Base-by-base conservation (phyloP, 2,797 vertebrate genomes). In the Sibirionetta formosa region DNA sequence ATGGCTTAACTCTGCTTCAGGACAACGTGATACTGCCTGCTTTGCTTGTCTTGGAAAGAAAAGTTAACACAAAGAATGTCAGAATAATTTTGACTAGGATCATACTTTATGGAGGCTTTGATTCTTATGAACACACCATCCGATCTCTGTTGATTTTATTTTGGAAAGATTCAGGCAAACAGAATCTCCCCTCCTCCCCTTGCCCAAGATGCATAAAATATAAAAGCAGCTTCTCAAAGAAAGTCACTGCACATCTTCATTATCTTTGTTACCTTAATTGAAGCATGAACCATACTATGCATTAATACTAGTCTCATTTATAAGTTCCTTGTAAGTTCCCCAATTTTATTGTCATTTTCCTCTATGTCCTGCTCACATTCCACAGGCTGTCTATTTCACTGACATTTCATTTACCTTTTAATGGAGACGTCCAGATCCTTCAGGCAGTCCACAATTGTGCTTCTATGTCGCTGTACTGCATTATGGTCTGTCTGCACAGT, bases 401-500 rank as follows among this genome's bases (percentile, higher is more conserved):
- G 31, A 24, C 17, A 48, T 40, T 76, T 82, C 19, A 44, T 80
- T 97, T 97, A 99, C 99, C 99, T 98, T 98, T 99, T 99, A 97
- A 99, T 99, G 91, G 99, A 99, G 89, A 99, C 99, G 90, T 99
- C 99, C 96, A 99, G 97, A 97, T 99, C 99, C 98, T 99, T 99
- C 93, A 99, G 98, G 98, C 99, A 99, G 97, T 99, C 99, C 94
- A 99, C 99, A 68, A 99, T 99, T 46, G 99, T 99, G 98, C 99
- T 99, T 96, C 99, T 98, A 94, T 99, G 99, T 83, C 99, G 98
- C 98, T 99, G 99, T 31, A 99, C 99, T 84, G 99, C 99, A 82
- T 99, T 99, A 96, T 99, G 99, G 97, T 99, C 99, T 11, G 99
- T 99, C 98, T 99, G 99, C 94, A 99, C 99, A 0, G 99, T 99